Evolutionary conservation across 2,797 vertebrate species (phyloP).

Genomic region (Sebastes oblongus): DNA sequence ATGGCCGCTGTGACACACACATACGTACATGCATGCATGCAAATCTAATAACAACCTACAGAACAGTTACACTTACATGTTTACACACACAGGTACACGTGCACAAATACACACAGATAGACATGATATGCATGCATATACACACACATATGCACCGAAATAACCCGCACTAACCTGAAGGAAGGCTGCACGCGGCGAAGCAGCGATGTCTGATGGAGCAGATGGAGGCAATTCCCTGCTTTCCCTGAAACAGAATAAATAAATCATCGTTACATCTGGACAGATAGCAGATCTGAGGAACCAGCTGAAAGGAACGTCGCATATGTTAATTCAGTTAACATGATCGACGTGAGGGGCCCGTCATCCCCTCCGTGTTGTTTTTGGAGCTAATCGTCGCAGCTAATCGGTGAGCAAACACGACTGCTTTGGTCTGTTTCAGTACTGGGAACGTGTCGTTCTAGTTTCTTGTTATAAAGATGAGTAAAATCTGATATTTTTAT

Average conservation of each 20-base stretch:
- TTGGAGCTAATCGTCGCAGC: slow-evolving; percentile 72
- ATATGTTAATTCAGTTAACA: slow-evolving; percentile 50
- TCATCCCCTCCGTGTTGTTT: slow-evolving; percentile 58
- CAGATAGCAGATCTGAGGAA: slow-evolving; percentile 43
- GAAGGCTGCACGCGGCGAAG: background rate
- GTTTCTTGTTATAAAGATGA: background rate
- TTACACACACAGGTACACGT: background rate
- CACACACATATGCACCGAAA: background rate
- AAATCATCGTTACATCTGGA: slow-evolving; percentile 64
- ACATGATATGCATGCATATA: background rate
- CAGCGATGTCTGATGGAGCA: slow-evolving; percentile 48
- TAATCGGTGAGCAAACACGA: slow-evolving; percentile 80
- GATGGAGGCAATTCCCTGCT: slow-evolving; percentile 54
- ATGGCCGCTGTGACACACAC: slow-evolving; percentile 27
- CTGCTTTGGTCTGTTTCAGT: slow-evolving; percentile 40
- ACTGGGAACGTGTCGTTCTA: background rate
- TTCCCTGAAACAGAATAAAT: slow-evolving; percentile 60
- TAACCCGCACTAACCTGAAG: slow-evolving; percentile 35
- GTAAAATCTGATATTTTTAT: background rate
- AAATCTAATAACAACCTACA: slow-evolving; percentile 34
- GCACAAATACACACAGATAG: background rate
- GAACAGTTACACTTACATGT: background rate
- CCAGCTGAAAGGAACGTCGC: slow-evolving; percentile 29
- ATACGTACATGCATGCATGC: background rate
- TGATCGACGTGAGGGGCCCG: slow-evolving; percentile 64